Evolutionary conservation across 2,113 vertebrate genomes (phyloP), one percentile per base, ranked within the genome.

Genomic region (Spizaetus ornatus): DNA sequence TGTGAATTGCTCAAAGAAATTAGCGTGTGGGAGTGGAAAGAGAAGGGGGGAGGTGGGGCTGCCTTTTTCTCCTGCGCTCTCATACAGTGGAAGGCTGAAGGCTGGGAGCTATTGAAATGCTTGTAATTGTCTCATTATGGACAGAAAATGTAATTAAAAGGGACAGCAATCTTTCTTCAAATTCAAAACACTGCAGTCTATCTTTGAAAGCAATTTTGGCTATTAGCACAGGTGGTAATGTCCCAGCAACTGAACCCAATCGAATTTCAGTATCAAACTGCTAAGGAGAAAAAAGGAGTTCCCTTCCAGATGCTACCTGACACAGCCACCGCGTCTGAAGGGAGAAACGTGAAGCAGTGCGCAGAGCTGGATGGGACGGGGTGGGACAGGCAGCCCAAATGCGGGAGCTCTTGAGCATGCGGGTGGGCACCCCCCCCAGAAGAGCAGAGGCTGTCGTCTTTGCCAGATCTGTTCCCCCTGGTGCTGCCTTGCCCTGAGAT

Each of bases 61-160:
- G 45, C 13, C 38, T 88, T 81, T 86, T 84, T 56, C 58, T 62
- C 20, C 50, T 80, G 23, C 3, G 3, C 53, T 85, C 22, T 86
- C 23, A 2, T 62, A 20, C 53, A 55, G 47, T 45, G 36, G 56
- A 52, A 86, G 55, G 52, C 80, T 88, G 79, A 69, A 70, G 67
- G 32, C 88, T 92, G 69, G 67, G 83, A 93, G 88, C 90, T 91
- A 71, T 29, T 92, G 74, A 77, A 85, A 73, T 67, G 74, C 52
- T 95, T 66, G 16, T 88, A 93, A 92, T 93, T 86, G 88, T 79
- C 76, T 95, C 72, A 52, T 90, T 95, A 90, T 31, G 47, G 90
- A 71, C 67, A 90, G 79, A 86, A 94, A 92, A 95, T 88, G 55
- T 92, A 93, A 96, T 92, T 93, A 95, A 88, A 93, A 84, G 83